phyloP scores from a whole-genome alignment of 1,140 invertebrate genomes.

The Drosophila aff. region DNA sequence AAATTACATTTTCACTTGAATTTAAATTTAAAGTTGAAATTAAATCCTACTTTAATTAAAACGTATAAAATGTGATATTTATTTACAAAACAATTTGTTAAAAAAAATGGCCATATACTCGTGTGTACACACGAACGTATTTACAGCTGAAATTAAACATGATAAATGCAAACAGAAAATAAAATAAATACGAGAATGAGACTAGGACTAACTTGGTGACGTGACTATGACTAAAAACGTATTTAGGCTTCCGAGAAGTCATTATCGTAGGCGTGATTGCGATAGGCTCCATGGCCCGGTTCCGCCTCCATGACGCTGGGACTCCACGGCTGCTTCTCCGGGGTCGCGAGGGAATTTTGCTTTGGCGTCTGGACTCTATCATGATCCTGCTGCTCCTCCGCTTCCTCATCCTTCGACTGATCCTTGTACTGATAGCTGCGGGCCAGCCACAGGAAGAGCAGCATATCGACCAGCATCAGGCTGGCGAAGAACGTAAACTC shows the following conservation, averaged over 20 bases:
- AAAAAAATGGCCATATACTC: slow-evolving; percentile 18
- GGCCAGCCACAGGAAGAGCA: slow-evolving; percentile 92
- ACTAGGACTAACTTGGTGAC: slow-evolving; percentile 2
- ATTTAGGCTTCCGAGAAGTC: slow-evolving; percentile 41
- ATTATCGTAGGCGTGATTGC: slow-evolving; percentile 50
- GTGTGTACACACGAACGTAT: background rate
- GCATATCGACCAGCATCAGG: slow-evolving; percentile 93
- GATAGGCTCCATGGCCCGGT: slow-evolving; percentile 41
- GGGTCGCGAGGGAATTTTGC: background rate
- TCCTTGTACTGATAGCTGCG: slow-evolving; percentile 87
- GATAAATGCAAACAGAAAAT: slow-evolving; percentile 29
- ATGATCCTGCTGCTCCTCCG: background rate
- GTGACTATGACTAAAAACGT: too few relatives aligned
- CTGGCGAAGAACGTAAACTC: slow-evolving; percentile 95
- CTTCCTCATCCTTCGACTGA: slow-evolving; percentile 18
- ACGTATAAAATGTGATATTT: slow-evolving; percentile 26
- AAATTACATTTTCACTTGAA: too few relatives aligned
- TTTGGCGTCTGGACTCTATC: background rate
- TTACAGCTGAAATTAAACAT: slow-evolving; percentile 12
- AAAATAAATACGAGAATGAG: slow-evolving; percentile 40
- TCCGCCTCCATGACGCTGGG: slow-evolving; percentile 6
- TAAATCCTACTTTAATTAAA: background rate
- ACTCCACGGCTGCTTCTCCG: background rate
- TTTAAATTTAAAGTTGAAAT: background rate
- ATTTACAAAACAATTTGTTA: slow-evolving; percentile 37